These are phyloP conservation scores for Clarias magur DNA, from an alignment of 2,113 vertebrate genomes.

Conservation along the genomic window DNA sequence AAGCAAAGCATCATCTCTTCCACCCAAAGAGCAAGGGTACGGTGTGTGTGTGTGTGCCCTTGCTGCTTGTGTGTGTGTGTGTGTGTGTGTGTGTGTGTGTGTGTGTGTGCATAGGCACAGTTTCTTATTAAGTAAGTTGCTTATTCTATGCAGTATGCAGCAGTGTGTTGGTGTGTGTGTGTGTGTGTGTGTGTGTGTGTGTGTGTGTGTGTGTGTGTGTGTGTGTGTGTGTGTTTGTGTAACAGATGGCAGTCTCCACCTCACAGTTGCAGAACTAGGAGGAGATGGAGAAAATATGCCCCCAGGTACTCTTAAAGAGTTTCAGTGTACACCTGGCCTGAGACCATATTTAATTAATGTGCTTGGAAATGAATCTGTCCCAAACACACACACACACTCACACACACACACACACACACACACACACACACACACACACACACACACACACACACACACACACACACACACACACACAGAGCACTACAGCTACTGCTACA, in stretches of 20 bases:
- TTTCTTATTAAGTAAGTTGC: slow-evolving; percentile 25
- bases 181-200: slow-evolving; percentile 40
- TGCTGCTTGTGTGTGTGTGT: too few relatives aligned
- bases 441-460: slow-evolving; percentile 32
- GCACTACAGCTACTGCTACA: neutral
- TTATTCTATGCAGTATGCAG: slow-evolving; percentile 22
- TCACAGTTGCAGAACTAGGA: slow-evolving; percentile 44
- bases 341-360: slow-evolving; percentile 62
- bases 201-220: slow-evolving; percentile 21
- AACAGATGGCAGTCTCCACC: slow-evolving; percentile 53
- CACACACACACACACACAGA: neutral
- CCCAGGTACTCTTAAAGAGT: slow-evolving; percentile 58
- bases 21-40: neutral
- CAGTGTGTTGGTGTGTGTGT: slow-evolving; percentile 35
- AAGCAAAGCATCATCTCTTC: neutral
- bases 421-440: neutral
- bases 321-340: slow-evolving; percentile 58
- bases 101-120: slow-evolving; percentile 15
- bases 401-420: slow-evolving; percentile 37
- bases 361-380: slow-evolving; percentile 51
- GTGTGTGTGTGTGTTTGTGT: slow-evolving; percentile 31
- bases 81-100: too few relatives aligned
- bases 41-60: too few relatives aligned
- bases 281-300: slow-evolving; percentile 52
- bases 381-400: slow-evolving; percentile 40